These are phyloP conservation scores for Epinotia demarniana DNA, from an alignment of 2,888 invertebrate species.

Conservation along the genomic window DNA sequence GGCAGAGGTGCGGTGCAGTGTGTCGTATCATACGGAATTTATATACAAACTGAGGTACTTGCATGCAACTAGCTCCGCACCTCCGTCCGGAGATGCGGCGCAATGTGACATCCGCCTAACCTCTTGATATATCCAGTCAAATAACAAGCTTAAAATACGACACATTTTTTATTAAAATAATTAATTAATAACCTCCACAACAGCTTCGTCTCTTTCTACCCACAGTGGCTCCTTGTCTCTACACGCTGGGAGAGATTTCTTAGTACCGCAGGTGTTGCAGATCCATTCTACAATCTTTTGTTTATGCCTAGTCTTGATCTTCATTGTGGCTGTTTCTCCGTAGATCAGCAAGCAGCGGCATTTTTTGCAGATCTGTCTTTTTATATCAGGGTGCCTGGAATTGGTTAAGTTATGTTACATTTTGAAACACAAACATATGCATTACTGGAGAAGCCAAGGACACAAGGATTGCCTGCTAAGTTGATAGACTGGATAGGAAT, in stretches of 20 bases:
- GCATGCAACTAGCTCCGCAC: no score
- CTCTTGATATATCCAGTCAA: no score
- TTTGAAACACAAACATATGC: no score
- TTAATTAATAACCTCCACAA: conserved; percentile 71
- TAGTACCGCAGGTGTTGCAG: conserved; percentile 71
- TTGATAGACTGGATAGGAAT: no score
- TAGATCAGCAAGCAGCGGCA: conserved; percentile 82
- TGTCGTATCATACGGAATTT: no score
- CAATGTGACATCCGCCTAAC: no score
- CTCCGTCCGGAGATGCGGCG: no score
- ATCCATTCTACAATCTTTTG: conserved; percentile 74
- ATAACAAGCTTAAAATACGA: no score
- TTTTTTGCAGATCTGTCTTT: conserved; percentile 85
- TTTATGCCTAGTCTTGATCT: conserved; percentile 75
- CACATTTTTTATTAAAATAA: neutral
- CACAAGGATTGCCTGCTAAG: no score
- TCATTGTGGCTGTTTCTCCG: conserved; percentile 79
- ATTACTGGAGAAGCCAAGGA: no score
- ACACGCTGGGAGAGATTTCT: conserved; percentile 61
- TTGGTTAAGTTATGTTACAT: neutral
- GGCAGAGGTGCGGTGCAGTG: no score
- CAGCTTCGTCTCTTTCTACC: conserved; percentile 80
- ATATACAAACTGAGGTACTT: no score
- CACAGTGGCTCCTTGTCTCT: conserved; percentile 75
- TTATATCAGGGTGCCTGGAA: conserved; percentile 85